Conservation (phyloP, 1,140 invertebrate species). For the Hyles euphorbiae region DNA sequence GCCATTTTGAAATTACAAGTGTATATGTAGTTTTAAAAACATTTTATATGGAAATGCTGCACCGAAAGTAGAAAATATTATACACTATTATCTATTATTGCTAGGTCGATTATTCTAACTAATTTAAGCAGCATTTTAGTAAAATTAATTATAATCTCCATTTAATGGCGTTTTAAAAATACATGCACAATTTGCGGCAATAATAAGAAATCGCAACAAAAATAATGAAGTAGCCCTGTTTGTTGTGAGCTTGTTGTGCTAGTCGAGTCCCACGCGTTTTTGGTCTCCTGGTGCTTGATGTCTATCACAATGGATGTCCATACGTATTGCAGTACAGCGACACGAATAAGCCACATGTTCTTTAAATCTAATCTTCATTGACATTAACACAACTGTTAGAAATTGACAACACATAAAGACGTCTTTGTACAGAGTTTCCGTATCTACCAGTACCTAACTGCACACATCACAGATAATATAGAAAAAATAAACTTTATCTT, state of each 20-base stretch:
- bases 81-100: too few species aligned
- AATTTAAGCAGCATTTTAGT: background rate
- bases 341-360: conserved; percentile 49
- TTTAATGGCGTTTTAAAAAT: too few species aligned
- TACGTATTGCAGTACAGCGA: conserved; percentile 39
- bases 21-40: too few species aligned
- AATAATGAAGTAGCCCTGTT: too few species aligned
- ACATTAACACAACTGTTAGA: conserved; percentile 32
- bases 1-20: too few species aligned
- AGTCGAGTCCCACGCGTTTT: conserved; percentile 10
- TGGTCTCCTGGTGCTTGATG: conserved; percentile 40
- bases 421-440: conserved; percentile 51
- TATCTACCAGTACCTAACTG: conserved; percentile 44
- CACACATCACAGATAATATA: conserved; percentile 63
- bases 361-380: conserved; percentile 30
- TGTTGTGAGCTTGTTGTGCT: too few species aligned
- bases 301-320: conserved; percentile 39
- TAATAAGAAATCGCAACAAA: too few species aligned
- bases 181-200: too few species aligned
- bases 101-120: too few species aligned
- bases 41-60: too few species aligned
- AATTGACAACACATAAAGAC: conserved; percentile 53
- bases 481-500: conserved; percentile 59
- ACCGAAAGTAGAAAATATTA: too few species aligned
- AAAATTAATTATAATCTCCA: background rate